Base-by-base conservation (phyloP, 2,797 vertebrate genomes). In the Chrosomus eos region DNA sequence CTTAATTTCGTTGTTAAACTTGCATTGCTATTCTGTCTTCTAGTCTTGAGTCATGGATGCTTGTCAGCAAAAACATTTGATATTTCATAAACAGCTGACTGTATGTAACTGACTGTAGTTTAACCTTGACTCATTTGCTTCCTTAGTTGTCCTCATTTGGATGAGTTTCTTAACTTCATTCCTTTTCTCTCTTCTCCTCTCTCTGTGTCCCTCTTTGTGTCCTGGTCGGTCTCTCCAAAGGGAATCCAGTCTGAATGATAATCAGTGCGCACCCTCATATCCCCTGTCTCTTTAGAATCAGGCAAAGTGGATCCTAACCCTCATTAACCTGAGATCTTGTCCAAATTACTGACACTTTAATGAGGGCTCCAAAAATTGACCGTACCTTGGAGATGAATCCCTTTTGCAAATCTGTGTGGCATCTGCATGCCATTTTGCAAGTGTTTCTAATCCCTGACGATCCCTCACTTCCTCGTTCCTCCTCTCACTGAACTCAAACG, bases 241-340 rank as follows among this genome's bases (percentile, higher is more conserved):
- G 95, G 94, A 95, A 93, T 96, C 95, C 94, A 95, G 94, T 91
- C 93, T 95, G 94, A 95, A 91, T 94, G 93, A 93, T 88, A 94
- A 90, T 94, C 94, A 94, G 95, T 95, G 95, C 73, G 94, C 93
- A 90, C 91, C 31, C 90, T 87, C 70, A 75, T 90, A 73, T 82
- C 58, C 43, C 60, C 6, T 73, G 70, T 85, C 77, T 80, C 83
- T 82, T 64, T 83, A 62, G 48, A 83, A 82, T 23, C 58, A 84
- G 77, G 80, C 83, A 82, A 87, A 60, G 76, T 80, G 62, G 78
- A 84, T 83, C 70, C 87, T 81, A 87, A 85, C 83, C 75, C 76
- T 82, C 80, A 85, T 86, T 87, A 88, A 86, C 66, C 86, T 18
- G 18, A 87, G 66, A 82, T 76, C 75, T 81, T 86, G 77, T 76